Evolutionary conservation across 2,113 vertebrate genomes (phyloP).

Genomic region (Haplochromis burtoni): DNA sequence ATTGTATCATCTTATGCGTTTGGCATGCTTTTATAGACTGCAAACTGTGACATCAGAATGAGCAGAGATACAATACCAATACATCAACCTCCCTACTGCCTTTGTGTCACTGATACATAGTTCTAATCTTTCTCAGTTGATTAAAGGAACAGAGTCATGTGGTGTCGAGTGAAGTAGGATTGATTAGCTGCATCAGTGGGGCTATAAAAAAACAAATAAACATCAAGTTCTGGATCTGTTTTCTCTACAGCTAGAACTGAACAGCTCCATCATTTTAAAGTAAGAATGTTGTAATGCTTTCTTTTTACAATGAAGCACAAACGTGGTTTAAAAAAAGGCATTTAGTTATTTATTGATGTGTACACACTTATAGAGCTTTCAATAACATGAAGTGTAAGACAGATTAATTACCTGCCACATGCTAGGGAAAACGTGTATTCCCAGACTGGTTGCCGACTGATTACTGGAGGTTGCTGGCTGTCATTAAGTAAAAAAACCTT

Average conservation of each 20-base stretch:
- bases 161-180: background rate
- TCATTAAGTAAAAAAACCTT: background rate
- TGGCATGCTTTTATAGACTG: background rate
- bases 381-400: background rate
- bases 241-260: background rate
- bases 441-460: background rate
- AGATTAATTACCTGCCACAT: background rate
- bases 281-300: background rate
- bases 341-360: background rate
- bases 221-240: background rate
- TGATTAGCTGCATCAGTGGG: background rate
- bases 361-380: background rate
- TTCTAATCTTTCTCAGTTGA: constrained; percentile 7
- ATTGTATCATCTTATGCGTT: background rate
- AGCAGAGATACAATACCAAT: background rate
- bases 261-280: background rate
- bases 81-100: background rate
- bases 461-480: background rate
- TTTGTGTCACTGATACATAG: constrained; percentile 2
- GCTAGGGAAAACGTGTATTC: background rate
- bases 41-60: constrained; percentile 1
- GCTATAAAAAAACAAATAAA: background rate
- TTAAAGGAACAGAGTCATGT: background rate
- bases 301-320: background rate
- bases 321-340: background rate